These are phyloP conservation scores for Tinamus major DNA, from an alignment of 2,797 vertebrate genomes.

Conservation along the genomic window DNA sequence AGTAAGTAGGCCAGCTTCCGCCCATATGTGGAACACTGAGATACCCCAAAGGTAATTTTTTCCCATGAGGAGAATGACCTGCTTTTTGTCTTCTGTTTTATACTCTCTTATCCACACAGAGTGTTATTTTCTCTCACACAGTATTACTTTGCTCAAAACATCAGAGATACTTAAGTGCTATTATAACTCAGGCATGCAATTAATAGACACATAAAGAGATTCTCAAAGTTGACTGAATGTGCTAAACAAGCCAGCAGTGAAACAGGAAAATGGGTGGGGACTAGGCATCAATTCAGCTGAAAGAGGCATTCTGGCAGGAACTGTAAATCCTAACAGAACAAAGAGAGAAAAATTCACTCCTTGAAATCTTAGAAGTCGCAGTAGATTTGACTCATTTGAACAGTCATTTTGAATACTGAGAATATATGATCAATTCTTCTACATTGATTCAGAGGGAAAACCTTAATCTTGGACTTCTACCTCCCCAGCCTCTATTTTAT, in stretches of 20 bases:
- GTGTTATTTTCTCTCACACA: neutral
- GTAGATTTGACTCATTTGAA: neutral
- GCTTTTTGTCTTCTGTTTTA: neutral
- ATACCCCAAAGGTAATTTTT: neutral
- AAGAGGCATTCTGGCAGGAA: slow-evolving; percentile 58
- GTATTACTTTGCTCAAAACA: slow-evolving; percentile 4
- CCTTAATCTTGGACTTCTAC: neutral
- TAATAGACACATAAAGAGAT: slow-evolving; percentile 60
- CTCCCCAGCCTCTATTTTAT: neutral
- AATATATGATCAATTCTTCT: neutral
- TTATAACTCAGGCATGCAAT: slow-evolving; percentile 26
- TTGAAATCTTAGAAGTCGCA: slow-evolving; percentile 17
- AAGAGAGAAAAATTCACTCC: slow-evolving; percentile 41
- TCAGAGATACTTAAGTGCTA: slow-evolving; percentile 24
- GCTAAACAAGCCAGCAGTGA: slow-evolving; percentile 44
- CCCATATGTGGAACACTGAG: neutral
- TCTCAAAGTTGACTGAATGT: slow-evolving; percentile 25
- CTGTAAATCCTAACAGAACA: slow-evolving; percentile 68
- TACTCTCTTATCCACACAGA: neutral
- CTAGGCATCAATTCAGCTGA: slow-evolving; percentile 60
- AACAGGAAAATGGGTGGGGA: slow-evolving; percentile 69
- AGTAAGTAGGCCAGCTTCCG: neutral
- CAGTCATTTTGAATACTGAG: neutral
- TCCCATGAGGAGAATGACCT: neutral
- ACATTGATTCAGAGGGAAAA: neutral